Conservation (phyloP, 1,140 invertebrate species). For the Drosophila yakuba region DNA sequence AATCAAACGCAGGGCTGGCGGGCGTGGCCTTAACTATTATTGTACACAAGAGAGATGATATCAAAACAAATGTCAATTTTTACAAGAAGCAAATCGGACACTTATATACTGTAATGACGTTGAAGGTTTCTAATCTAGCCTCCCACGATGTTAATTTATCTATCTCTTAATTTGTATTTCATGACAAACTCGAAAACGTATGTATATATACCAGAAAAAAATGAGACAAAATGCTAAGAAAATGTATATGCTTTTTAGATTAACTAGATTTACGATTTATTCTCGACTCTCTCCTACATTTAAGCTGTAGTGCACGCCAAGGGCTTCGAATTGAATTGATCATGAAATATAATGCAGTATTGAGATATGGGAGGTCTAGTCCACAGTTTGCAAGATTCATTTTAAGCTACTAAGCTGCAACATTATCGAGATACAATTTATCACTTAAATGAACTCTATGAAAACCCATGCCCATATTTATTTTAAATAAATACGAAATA, state of each 20-base stretch:
- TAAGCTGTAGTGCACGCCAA: conserved; percentile 66
- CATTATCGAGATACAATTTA: conserved; percentile 34
- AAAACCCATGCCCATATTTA: conserved; percentile 49
- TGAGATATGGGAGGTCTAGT: conserved; percentile 47
- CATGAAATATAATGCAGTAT: conserved; percentile 31
- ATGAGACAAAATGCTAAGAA: conserved; percentile 1
- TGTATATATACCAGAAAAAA: not conserved
- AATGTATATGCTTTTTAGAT: conserved; percentile 32
- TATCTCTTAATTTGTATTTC: not conserved
- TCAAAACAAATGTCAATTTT: conserved; percentile 75
- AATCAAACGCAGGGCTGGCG: conserved; percentile 46
- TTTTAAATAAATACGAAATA: conserved; percentile 75
- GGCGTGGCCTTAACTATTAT: conserved; percentile 34
- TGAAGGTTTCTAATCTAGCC: conserved; percentile 24
- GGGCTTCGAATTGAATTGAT: conserved; percentile 58
- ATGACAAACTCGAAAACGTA: conserved; percentile 3
- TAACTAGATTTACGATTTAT: conserved; percentile 45
- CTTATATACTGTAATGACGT: conserved; percentile 30
- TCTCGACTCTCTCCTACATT: conserved; percentile 16
- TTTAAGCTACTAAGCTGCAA: conserved; percentile 31
- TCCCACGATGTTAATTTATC: not conserved
- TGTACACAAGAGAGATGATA: conserved; percentile 61
- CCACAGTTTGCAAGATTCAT: conserved; percentile 49
- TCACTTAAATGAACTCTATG: conserved; percentile 45
- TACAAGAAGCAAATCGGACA: conserved; percentile 23